Evolutionary conservation across 1,140 invertebrate genomes (phyloP), one percentile per base, ranked within the genome.

Genomic region (Scaptomyza pallida): DNA sequence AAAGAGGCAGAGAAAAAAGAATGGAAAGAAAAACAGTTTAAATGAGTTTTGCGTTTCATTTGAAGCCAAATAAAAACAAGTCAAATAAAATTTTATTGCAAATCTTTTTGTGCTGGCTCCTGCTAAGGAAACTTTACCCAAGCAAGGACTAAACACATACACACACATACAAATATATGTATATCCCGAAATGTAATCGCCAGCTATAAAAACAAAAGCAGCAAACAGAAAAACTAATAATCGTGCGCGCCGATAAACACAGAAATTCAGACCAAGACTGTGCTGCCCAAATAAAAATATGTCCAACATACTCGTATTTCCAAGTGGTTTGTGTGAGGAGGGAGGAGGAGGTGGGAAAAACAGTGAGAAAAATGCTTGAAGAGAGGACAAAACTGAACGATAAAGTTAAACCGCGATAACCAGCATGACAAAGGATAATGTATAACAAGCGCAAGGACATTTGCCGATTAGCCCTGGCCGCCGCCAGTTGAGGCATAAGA

Each of bases 361-460:
- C 26, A 26, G 45, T 16, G 26, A 44, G 33, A 70, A 47, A 68
- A 68, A 68, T 68, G 63, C 51, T 60, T 60, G 50, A 9, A 50
- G 67, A 16, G 6, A 17, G 61, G 33, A 37, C 33, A n/a, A 37
- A 54, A 72, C 61, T 80, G 67, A 75, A 78, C 78, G 77, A 82
- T 82, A 78, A 83, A 83, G 79, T 78, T 82, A 78, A 83, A 83
- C 79, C 79, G 75, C 79, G 78, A 83, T 83, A 83, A 83, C 75
- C 79, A 78, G 74, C 71, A 83, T 82, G 79, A 83, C 78, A 78
- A 82, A 83, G 78, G 79, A 83, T 75, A 82, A 82, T 75, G 79
- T 67, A 75, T 70, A 78, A 63, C 65, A 68, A 60, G 57, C 48
- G 65, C 41, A 51, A 51, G 62, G 68, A 68, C 76, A 59, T 71